These are phyloP conservation scores for Xanthorhoe designata DNA, from an alignment of 2,888 invertebrate genomes.

Conservation along the genomic window DNA sequence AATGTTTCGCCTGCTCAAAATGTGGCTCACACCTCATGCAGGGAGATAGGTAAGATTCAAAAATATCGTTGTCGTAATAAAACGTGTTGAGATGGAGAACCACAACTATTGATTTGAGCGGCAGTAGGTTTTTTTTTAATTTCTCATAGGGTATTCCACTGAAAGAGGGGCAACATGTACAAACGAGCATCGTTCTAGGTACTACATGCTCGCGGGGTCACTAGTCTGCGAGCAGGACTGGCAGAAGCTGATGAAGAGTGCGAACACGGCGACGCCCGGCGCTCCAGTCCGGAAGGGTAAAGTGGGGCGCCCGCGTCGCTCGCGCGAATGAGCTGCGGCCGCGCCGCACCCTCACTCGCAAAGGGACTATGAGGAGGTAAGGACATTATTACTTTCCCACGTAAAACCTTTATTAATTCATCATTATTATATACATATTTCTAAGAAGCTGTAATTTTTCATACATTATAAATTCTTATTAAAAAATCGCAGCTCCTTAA, in stretches of 20 bases:
- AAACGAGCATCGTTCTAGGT: constrained; percentile 84
- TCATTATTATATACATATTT: too few relatives aligned
- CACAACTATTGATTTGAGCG: too few relatives aligned
- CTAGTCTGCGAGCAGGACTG: constrained; percentile 98
- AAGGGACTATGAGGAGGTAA: constrained; percentile 80
- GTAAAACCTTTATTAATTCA: too few relatives aligned
- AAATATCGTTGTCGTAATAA: not conserved
- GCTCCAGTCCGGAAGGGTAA: constrained; percentile 94
- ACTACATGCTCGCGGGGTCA: constrained; percentile 95
- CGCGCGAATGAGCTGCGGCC: constrained; percentile 91
- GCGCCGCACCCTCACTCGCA: constrained; percentile 66
- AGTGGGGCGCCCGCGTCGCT: constrained; percentile 94
- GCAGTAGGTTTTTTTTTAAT: not conserved
- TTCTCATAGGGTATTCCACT: too few relatives aligned
- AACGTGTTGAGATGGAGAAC: too few relatives aligned
- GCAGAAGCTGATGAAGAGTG: constrained; percentile 95
- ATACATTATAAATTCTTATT: too few relatives aligned
- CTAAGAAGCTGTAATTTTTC: too few relatives aligned
- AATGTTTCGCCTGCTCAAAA: constrained; percentile 98
- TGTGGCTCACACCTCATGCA: constrained; percentile 95
- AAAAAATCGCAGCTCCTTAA: too few relatives aligned
- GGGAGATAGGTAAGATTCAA: constrained; percentile 90
- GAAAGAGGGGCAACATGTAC: too few relatives aligned
- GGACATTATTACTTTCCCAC: constrained; percentile 20
- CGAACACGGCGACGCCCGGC: constrained; percentile 85